Conservation (phyloP, 2,888 invertebrate genomes). For the Eupeodes latifasciatus region DNA sequence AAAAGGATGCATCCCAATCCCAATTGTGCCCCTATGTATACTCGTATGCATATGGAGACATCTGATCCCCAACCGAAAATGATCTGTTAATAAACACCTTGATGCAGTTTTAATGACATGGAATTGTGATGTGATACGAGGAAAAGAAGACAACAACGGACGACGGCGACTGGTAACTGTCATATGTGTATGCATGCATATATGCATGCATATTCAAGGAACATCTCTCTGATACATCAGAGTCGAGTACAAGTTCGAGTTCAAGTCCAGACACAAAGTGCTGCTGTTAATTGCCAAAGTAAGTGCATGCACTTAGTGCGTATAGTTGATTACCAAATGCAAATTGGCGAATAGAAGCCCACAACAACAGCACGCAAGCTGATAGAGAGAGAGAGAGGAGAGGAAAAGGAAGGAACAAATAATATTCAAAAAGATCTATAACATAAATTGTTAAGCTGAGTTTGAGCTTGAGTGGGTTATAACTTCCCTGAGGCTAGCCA, state of each 20-base stretch:
- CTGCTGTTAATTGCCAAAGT: constrained; percentile 70
- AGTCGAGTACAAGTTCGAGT: neutral
- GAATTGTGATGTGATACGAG: constrained; percentile 61
- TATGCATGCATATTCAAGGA: too few species aligned
- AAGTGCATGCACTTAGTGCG: constrained; percentile 74
- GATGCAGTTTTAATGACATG: constrained; percentile 75
- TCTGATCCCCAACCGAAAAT: constrained; percentile 53
- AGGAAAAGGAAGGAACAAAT: neutral
- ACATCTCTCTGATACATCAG: too few species aligned
- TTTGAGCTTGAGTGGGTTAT: constrained; percentile 37
- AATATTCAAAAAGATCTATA: constrained; percentile 65
- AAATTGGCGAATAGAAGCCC: constrained; percentile 49
- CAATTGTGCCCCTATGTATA: constrained; percentile 1
- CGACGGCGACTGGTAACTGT: neutral
- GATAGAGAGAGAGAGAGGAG: neutral
- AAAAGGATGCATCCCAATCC: neutral
- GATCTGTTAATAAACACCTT: constrained; percentile 76
- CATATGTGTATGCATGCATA: too few species aligned
- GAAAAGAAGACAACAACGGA: constrained; percentile 10
- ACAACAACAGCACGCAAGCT: neutral
- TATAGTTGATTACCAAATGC: constrained; percentile 64
- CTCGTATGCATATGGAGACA: neutral
- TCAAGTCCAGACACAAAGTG: constrained; percentile 47
- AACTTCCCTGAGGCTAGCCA: constrained; percentile 25
- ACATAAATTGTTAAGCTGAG: constrained; percentile 58